These are phyloP conservation scores for Brachionus plicatilis DNA, from an alignment of 1,140 invertebrate species.

Conservation along the genomic window DNA sequence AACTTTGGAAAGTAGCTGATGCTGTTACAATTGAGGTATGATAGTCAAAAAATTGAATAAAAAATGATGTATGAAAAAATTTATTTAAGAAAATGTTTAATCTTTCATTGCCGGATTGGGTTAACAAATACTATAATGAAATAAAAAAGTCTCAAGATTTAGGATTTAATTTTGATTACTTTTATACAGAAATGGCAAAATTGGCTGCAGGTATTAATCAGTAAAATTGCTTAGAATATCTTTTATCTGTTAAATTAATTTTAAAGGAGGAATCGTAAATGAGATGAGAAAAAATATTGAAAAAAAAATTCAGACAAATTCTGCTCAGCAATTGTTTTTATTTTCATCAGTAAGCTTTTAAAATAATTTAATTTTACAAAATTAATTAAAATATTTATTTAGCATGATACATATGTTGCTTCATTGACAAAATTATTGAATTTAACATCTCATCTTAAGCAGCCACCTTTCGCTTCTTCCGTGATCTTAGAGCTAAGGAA, in stretches of 20 bases:
- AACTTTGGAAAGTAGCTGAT: slow-evolving; percentile 37
- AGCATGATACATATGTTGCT: slow-evolving; percentile 38
- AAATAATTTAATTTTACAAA: not conserved
- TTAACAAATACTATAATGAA: not conserved
- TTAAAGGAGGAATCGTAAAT: slow-evolving; percentile 14
- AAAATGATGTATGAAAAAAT: too few relatives aligned
- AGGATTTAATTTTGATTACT: slow-evolving; percentile 32
- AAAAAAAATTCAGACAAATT: slow-evolving; percentile 4
- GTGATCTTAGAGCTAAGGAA: not conserved
- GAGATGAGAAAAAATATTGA: not conserved
- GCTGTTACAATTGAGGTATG: slow-evolving; percentile 32
- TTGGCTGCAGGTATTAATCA: not conserved
- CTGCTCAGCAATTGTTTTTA: not conserved
- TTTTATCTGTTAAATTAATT: not conserved
- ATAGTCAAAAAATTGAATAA: not conserved
- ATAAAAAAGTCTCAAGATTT: not conserved
- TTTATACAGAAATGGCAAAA: slow-evolving; percentile 24
- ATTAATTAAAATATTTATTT: not conserved
- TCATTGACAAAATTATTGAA: slow-evolving; percentile 12
- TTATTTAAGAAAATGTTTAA: not conserved
- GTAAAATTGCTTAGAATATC: too few relatives aligned
- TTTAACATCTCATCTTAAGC: not conserved
- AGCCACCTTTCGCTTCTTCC: slow-evolving; percentile 24
- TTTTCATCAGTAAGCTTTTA: slow-evolving; percentile 24
- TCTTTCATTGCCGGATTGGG: slow-evolving; percentile 21